Base-by-base conservation (phyloP, 2,797 vertebrate genomes). In the Oreochromis mossambicus region DNA sequence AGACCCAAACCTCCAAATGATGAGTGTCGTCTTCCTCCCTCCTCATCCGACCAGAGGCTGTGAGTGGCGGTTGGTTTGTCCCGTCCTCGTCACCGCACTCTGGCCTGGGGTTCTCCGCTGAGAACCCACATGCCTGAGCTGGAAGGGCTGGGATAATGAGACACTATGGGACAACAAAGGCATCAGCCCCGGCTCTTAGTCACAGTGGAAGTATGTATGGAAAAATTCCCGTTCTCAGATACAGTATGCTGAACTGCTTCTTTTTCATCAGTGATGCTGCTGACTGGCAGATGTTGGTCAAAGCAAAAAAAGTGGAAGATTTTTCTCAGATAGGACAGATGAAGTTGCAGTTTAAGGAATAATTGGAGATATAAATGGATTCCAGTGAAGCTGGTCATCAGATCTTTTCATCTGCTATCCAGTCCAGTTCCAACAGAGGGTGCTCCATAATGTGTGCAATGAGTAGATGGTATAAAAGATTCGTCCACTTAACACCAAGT, bases 61-160 rank as follows among this genome's bases (percentile, higher is more conserved):
- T 85, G 85, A 91, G 91, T 66, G 79, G 91, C 55, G 90, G 93
- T 91, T 89, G 91, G 82, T 87, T 90, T 90, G 92, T 95, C 87
- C 92, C 88, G 54, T 92, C 84, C 66, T 92, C 86, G 34, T 92
- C 89, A 66, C 94, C 89, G 41, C 91, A 86, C 93, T 92, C 91
- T 94, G 95, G 94, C 87, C 91, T 94, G 94, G 94, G 90, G 92
- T 94, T 96, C 92, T 89, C 93, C 86, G 11, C 91, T 66, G 85
- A 86, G 88, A 93, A 90, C 87, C 94, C 94, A 86, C 95, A 95
- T 2, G 87, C 82, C 84, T 82, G 73, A 91, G 90, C 83, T 92
- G 87, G 79, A 89, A 93, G 85, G 81, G 81, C 86, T 77, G 78
- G 79, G 91, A 92, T 91, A 93, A 93, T 92, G 86, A 92, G 87